Base-by-base conservation (phyloP, 2,113 vertebrate species). In the Beaufortia kweichowensis region DNA sequence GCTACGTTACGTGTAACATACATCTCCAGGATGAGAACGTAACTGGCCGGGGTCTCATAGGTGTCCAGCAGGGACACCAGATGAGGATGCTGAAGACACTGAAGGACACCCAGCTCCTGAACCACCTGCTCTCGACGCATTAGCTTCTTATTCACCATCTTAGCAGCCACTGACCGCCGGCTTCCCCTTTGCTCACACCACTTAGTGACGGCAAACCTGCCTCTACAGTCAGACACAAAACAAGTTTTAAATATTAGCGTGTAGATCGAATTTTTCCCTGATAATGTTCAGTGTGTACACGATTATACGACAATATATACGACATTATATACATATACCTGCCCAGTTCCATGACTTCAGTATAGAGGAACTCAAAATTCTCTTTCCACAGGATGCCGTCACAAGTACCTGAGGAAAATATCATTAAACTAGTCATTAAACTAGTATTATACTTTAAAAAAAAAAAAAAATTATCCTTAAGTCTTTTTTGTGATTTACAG, bases 111-210 rank as follows among this genome's bases (percentile, higher is more conserved):
- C 70, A 98, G 94, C 88, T 99, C 97, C 81, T 93, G 94, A 80
- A 94, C 95, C 91, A 99, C 96, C 82, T 93, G 93, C 89, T 99
- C 96, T 41, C 96, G 90, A 86, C 95, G 94, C 95, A 97, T 95
- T 90, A 99, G 84, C 90, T 96, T 98, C 90, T 98, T 99, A 89
- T 95, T 98, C 78, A 99, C 93, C 75, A 96, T 94, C 87, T 99
- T 99, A 2, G 95, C 94, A 48, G 96, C 97, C 86, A 97, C 94
- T 7, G 92, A 84, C 69, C 89, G 93, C 69, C 95, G 95, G 88
- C 93, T 94, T 80, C 93, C 94, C 61, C 91, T 93, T 88, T 96
- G 96, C 82, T 98, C 96, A 57, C 95, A 98, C 43, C 94, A 94
- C 90, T 97, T 98, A 53, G 97, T 95, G 1, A 98, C 95, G 59